Conservation (phyloP, 2,797 vertebrate species). For the Galago senegalensis region DNA sequence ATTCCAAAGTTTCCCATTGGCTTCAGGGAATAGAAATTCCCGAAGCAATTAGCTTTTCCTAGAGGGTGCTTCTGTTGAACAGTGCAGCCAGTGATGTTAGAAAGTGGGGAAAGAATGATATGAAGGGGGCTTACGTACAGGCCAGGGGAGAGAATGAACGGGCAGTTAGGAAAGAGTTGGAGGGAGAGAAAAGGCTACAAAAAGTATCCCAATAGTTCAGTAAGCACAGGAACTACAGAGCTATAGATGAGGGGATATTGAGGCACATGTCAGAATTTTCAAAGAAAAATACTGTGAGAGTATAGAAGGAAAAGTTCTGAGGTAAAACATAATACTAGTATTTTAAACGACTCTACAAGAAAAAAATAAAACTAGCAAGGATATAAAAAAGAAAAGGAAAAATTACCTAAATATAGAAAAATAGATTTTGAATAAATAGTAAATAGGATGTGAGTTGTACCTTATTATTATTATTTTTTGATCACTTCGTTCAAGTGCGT, state of each 20-base stretch:
- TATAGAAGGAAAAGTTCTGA: conserved; percentile 1
- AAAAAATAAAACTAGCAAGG: background rate
- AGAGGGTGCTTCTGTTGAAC: conserved; percentile 81
- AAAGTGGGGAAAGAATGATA: conserved; percentile 16
- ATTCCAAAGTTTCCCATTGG: conserved; percentile 81
- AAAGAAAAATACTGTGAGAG: background rate
- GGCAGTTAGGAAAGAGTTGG: background rate
- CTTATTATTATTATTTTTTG: background rate
- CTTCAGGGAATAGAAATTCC: conserved; percentile 78
- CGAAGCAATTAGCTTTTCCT: conserved; percentile 86
- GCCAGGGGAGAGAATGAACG: background rate
- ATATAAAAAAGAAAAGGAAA: background rate
- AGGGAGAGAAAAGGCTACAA: background rate
- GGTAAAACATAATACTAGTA: background rate
- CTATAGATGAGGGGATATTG: background rate
- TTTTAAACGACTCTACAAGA: conserved; percentile 21
- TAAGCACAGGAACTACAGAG: background rate
- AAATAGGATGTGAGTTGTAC: background rate
- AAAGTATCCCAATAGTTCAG: background rate
- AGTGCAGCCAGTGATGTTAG: conserved; percentile 55
- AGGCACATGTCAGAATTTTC: conserved; percentile 5
- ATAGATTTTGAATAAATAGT: background rate
- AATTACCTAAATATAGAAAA: background rate
- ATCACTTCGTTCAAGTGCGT: background rate
- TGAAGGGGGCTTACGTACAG: background rate